Conservation (phyloP, 1,140 invertebrate species). For the Drosophila yakuba region DNA sequence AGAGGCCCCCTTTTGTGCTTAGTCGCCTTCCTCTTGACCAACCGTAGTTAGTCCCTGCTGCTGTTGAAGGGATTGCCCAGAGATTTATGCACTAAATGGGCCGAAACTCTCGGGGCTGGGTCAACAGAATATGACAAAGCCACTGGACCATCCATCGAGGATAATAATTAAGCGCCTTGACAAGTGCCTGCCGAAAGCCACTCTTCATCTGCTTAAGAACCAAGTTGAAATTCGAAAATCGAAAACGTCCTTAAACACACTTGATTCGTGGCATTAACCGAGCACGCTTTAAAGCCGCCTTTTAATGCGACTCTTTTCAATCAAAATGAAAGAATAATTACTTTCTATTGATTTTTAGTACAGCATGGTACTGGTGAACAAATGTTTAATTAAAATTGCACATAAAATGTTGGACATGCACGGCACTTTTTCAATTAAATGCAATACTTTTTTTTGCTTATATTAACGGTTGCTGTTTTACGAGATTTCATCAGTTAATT, state of each 20-base stretch:
- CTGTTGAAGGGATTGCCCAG: constrained; percentile 33
- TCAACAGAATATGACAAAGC: constrained; percentile 25
- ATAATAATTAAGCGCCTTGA: constrained; percentile 16
- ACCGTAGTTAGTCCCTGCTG: constrained; percentile 33
- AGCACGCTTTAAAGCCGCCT: too few relatives aligned
- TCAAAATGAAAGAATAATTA: background rate
- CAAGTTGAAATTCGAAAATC: background rate
- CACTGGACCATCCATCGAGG: constrained; percentile 5
- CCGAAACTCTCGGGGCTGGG: background rate
- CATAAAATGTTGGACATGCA: background rate
- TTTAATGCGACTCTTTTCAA: background rate
- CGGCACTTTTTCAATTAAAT: too few relatives aligned
- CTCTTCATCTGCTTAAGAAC: background rate
- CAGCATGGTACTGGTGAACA: background rate
- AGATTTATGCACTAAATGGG: constrained; percentile 40
- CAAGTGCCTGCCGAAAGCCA: constrained; percentile 2
- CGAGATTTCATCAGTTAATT: constrained; percentile 1
- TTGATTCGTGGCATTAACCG: too few relatives aligned
- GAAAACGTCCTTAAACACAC: background rate
- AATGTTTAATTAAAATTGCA: background rate
- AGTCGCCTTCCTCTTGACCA: constrained; percentile 22
- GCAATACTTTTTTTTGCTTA: background rate
- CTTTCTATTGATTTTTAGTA: background rate
- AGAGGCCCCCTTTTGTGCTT: background rate
- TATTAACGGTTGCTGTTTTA: background rate